These are phyloP conservation scores for Botia almorhae DNA, from an alignment of 2,797 vertebrate genomes.

Conservation along the genomic window DNA sequence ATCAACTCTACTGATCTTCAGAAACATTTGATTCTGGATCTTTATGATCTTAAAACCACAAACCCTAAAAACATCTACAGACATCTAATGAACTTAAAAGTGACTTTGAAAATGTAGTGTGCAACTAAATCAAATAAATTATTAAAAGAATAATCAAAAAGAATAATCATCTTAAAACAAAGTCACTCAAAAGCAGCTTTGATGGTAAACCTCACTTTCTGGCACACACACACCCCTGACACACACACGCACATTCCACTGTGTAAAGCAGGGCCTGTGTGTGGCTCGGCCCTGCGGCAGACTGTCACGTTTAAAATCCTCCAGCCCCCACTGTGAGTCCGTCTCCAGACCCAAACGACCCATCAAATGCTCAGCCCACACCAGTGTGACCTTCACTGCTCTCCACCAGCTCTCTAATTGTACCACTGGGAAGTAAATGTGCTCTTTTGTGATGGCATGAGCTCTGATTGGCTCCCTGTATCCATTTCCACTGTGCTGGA, in stretches of 20 bases:
- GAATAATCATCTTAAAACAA: too few relatives aligned
- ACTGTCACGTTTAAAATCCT: constrained; percentile 81
- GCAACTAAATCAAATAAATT: too few relatives aligned
- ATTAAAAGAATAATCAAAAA: too few relatives aligned
- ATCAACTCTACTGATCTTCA: neutral
- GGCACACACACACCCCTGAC: constrained; percentile 75
- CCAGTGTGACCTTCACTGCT: constrained; percentile 66
- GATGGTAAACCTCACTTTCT: constrained; percentile 62
- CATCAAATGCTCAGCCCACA: constrained; percentile 77
- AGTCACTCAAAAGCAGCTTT: too few relatives aligned
- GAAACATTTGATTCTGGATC: neutral
- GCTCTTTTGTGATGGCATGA: constrained; percentile 65
- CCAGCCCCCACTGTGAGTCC: constrained; percentile 81
- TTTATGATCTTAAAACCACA: neutral
- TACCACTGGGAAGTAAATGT: constrained; percentile 67
- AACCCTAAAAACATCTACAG: neutral
- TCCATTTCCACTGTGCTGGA: constrained; percentile 15
- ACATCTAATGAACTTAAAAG: too few relatives aligned
- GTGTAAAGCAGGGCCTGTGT: constrained; percentile 83
- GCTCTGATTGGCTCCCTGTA: constrained; percentile 41
- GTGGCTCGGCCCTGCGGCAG: constrained; percentile 75
- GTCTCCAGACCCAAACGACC: constrained; percentile 83
- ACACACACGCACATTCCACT: constrained; percentile 75
- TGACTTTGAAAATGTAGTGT: too few relatives aligned
- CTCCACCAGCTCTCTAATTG: constrained; percentile 80